phyloP scores from a whole-genome alignment of 2,888 invertebrate genomes.

The Gibbula magus region DNA sequence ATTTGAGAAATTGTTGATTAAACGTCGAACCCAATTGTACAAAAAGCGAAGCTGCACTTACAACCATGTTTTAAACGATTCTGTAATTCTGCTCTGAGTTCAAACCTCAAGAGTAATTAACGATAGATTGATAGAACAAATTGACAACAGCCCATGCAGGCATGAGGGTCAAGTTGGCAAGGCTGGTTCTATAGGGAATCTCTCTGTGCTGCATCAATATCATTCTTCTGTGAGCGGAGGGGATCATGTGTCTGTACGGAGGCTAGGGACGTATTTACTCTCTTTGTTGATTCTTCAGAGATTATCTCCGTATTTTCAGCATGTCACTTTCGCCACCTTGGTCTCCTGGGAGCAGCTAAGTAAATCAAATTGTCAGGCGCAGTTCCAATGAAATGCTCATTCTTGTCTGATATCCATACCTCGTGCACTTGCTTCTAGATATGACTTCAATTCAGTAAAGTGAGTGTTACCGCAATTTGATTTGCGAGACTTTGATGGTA shows the following conservation, averaged over 20 bases:
- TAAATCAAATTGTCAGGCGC: slow-evolving; percentile 4
- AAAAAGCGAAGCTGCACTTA: too few relatives aligned
- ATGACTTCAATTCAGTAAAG: too few relatives aligned
- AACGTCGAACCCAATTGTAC: too few relatives aligned
- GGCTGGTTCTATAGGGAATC: too few relatives aligned
- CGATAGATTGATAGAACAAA: slow-evolving; percentile 21
- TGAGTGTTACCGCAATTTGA: too few relatives aligned
- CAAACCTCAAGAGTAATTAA: slow-evolving; percentile 9
- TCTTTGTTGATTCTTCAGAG: slow-evolving; percentile 2
- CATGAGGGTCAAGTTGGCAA: not conserved
- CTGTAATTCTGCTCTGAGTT: not conserved
- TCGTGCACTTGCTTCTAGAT: not conserved
- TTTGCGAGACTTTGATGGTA: too few relatives aligned
- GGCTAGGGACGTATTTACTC: not conserved
- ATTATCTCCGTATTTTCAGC: not conserved
- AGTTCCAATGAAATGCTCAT: not conserved
- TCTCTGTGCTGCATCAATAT: too few relatives aligned
- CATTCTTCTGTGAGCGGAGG: too few relatives aligned
- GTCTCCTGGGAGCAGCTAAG: not conserved
- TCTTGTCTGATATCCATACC: not conserved
- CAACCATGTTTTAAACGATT: too few relatives aligned
- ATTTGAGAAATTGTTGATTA: too few relatives aligned
- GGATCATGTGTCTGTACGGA: not conserved
- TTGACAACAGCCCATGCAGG: not conserved
- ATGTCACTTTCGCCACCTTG: not conserved